Conservation (phyloP, 2,888 invertebrate species). For the Serripes groenlandicus region DNA sequence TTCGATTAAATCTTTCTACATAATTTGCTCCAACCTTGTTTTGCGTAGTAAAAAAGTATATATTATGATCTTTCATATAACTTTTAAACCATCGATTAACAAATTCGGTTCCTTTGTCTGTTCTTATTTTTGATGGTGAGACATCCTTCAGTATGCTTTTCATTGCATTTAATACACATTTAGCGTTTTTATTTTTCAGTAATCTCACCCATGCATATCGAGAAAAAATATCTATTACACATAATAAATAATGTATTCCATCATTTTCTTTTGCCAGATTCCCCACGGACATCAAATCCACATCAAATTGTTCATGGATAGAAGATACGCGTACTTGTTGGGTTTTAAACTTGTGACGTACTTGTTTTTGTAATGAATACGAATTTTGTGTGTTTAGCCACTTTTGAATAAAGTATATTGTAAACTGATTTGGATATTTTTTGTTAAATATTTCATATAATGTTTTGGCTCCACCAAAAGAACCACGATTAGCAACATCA, state of each 20-base stretch:
- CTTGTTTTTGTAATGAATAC: slow-evolving; percentile 32
- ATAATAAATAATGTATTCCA: slow-evolving; percentile 30
- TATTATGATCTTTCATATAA: slow-evolving; percentile 8
- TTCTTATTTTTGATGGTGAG: slow-evolving; percentile 1
- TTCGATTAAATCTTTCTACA: slow-evolving; percentile 24
- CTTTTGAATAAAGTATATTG: slow-evolving; percentile 19
- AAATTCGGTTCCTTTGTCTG: slow-evolving; percentile 33
- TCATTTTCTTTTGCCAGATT: slow-evolving; percentile 36
- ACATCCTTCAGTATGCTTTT: slow-evolving; percentile 6
- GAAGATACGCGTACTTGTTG: slow-evolving; percentile 9
- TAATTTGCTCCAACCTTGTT: slow-evolving; percentile 20
- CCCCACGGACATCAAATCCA: slow-evolving; percentile 22
- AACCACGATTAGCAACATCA: slow-evolving; percentile 10
- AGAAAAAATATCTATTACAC: slow-evolving; percentile 27
- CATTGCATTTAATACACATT: slow-evolving; percentile 20
- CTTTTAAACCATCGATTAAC: slow-evolving; percentile 26
- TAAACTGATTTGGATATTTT: slow-evolving; percentile 19
- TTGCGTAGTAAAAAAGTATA: slow-evolving; percentile 14
- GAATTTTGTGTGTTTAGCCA: slow-evolving; percentile 27
- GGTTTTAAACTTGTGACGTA: slow-evolving; percentile 17
- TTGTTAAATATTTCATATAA: slow-evolving; percentile 17
- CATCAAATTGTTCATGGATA: slow-evolving; percentile 18
- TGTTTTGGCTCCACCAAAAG: slow-evolving; percentile 11
- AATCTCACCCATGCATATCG: slow-evolving; percentile 22
- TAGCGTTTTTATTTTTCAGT: slow-evolving; percentile 26